Evolutionary conservation across 53 echinoderm and acorn worm species (phyloP), one percentile per base, ranked within the genome.

Genomic region (Stichopus horrens): DNA sequence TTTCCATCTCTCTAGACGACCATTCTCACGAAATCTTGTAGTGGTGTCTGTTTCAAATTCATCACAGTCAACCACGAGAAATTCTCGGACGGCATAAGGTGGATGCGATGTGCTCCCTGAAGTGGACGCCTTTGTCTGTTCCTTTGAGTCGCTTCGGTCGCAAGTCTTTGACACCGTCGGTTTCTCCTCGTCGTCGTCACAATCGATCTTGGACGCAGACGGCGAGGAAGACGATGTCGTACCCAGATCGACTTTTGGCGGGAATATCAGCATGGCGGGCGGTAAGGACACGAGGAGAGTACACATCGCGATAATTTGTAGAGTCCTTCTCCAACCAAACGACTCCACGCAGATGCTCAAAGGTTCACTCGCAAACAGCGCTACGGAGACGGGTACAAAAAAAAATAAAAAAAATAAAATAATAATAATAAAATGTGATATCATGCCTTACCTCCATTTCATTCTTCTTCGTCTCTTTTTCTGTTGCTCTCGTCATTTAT

Each of bases 251-350:
- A 56, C 67, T 58, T 84, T 84, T 84, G 84, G 84, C 9, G 84
- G 66, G 60, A 63, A 84, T 2, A 66, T 52, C 18, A 84, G 9
- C 22, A 84, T 19, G 7, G 84, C 65, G 4, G 84, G 84, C 9
- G 84, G 84, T 52, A 84, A 5, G 9, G 84, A 66, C 52, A 84
- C 51, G 14, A 51, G 13, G 57, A 84, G 84, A 65, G 65, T 51
- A 51, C 60, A 84, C 4, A 23, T 51, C 4, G 57, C 23, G 67
- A 84, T 84, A 66, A 84, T 37, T 14, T 84, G 84, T 5, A 84
- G 59, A 11, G 65, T 84, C 52, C 65, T 84, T 84, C 84, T 84
- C 84, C 84, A 84, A 6, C 84, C 84, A 60, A 84, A 66, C 5
- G 84, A 63, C 5, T 84, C 84, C 6, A 84, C 9, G 23, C 65